A percentile compares a stretch with the other conserved stretches of the same genome.
phyloP scores from a whole-genome alignment of 2,113 vertebrate genomes.

The Sphyrna mokarran region DNA sequence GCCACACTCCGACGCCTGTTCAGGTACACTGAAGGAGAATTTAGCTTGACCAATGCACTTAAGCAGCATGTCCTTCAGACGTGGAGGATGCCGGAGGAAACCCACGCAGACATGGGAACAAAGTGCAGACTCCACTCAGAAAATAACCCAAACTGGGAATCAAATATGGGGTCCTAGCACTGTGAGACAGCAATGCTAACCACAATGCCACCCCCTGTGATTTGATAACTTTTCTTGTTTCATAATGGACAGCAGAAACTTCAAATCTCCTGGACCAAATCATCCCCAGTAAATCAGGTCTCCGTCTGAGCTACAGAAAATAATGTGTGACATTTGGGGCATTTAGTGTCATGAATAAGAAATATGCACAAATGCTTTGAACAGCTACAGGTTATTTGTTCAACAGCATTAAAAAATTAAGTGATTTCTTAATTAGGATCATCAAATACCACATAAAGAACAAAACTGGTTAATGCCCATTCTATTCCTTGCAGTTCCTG shows the following conservation, averaged over 20 bases:
- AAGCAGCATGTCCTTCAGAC: too few species aligned
- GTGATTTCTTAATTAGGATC: background rate
- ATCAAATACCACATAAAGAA: background rate
- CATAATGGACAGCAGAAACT: background rate
- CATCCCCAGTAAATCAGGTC: background rate
- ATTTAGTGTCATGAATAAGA: background rate
- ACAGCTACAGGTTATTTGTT: background rate
- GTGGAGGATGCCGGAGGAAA: too few species aligned
- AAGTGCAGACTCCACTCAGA: too few species aligned
- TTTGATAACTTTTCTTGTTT: background rate
- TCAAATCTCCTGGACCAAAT: background rate
- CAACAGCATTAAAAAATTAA: background rate
- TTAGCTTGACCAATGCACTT: too few species aligned
- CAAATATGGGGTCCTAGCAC: too few species aligned
- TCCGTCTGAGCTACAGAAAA: background rate
- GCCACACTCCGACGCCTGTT: too few species aligned
- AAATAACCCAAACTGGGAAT: too few species aligned
- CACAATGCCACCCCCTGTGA: background rate
- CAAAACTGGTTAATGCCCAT: background rate
- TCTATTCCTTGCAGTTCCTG: background rate
- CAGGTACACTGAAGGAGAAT: too few species aligned
- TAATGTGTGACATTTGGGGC: too few species aligned
- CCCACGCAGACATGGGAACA: too few species aligned
- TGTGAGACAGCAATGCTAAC: too few species aligned
- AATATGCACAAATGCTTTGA: background rate